Evolutionary conservation across 2,797 vertebrate species (phyloP).

Genomic region (Dendrocincla fuliginosa): DNA sequence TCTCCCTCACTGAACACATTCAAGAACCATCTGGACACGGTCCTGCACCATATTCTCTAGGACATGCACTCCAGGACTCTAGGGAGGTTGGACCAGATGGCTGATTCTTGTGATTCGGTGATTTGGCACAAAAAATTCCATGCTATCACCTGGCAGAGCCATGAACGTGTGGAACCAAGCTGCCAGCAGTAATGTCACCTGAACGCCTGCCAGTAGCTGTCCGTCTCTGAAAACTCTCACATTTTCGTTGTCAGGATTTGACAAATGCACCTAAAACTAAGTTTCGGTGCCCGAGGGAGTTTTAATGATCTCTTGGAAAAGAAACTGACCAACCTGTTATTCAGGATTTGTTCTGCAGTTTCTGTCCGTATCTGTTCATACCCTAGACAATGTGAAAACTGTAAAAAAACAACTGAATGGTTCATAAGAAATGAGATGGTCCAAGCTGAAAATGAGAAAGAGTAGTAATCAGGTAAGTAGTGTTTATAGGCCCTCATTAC

Average conservation of each 20-base stretch:
- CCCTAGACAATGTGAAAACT: not conserved
- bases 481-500: not conserved
- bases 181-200: not conserved
- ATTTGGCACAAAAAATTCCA: not conserved
- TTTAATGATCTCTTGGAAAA: not conserved
- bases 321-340: not conserved
- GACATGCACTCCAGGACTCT: not conserved
- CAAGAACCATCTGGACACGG: not conserved
- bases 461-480: not conserved
- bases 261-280: not conserved
- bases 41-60: not conserved
- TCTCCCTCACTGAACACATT: not conserved
- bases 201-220: not conserved
- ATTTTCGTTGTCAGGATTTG: not conserved
- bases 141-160: not conserved
- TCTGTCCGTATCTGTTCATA: not conserved
- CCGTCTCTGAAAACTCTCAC: not conserved
- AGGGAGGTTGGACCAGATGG: not conserved
- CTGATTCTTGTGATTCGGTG: not conserved
- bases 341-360: not conserved
- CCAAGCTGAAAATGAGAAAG: not conserved
- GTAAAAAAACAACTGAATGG: not conserved
- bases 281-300: not conserved
- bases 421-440: fast-evolving
- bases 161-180: not conserved